phyloP scores from a whole-genome alignment of 2,888 invertebrate genomes.

The Diaprepes abbreviatus region DNA sequence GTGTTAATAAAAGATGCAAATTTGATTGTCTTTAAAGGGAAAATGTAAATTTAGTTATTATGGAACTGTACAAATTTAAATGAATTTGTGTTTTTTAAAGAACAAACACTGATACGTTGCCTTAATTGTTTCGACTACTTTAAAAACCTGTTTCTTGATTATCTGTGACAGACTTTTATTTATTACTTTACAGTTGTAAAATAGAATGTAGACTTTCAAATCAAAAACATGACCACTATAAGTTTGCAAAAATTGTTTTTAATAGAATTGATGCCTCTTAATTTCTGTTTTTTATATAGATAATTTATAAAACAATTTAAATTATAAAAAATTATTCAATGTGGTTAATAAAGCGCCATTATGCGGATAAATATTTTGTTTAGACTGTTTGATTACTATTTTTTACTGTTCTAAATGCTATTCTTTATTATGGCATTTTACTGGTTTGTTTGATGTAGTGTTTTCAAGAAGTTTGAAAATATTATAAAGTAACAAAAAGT shows the following conservation, averaged over 20 bases:
- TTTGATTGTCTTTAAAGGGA: constrained; percentile 27
- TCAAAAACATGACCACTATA: constrained; percentile 43
- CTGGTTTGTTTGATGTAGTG: too few relatives aligned
- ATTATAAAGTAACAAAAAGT: too few relatives aligned
- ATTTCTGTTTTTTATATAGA: constrained; percentile 32
- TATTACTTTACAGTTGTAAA: constrained; percentile 45
- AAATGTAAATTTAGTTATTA: constrained; percentile 44
- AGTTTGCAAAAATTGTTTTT: constrained; percentile 33
- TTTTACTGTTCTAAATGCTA: too few relatives aligned
- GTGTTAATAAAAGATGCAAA: constrained; percentile 24
- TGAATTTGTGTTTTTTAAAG: constrained; percentile 36
- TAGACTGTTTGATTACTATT: too few relatives aligned
- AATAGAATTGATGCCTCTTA: constrained; percentile 32
- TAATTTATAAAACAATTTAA: constrained; percentile 23
- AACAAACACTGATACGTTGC: constrained; percentile 41
- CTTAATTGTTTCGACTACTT: constrained; percentile 43
- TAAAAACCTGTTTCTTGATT: constrained; percentile 36
- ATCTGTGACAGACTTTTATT: constrained; percentile 37
- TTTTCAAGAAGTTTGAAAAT: too few relatives aligned
- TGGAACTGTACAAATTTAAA: constrained; percentile 41
- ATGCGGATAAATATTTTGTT: constrained; percentile 14
- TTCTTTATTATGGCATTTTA: too few relatives aligned
- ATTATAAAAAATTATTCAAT: constrained; percentile 17
- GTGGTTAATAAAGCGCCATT: constrained; percentile 32
- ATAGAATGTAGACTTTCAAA: constrained; percentile 41